These are phyloP conservation scores for Coreius guichenoti DNA, from an alignment of 2,797 vertebrate genomes.

Conservation along the genomic window DNA sequence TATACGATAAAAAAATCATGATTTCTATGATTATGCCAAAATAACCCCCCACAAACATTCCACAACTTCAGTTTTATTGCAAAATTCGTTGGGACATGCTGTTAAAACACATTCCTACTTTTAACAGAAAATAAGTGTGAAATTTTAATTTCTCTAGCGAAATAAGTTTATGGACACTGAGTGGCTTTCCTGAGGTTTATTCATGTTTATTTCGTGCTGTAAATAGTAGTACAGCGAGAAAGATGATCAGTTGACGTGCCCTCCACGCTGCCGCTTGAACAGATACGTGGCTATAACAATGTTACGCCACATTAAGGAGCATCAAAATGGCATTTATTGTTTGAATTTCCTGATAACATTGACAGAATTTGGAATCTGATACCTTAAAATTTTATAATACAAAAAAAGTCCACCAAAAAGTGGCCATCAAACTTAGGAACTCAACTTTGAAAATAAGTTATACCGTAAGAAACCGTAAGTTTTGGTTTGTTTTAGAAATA, in stretches of 20 bases:
- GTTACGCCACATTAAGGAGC: not conserved
- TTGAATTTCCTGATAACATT: not conserved
- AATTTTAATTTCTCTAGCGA: not conserved
- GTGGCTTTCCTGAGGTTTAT: not conserved
- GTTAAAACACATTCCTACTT: not conserved
- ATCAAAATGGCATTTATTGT: not conserved
- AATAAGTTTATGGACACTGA: not conserved
- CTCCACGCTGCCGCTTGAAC: not conserved
- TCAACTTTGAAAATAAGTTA: not conserved
- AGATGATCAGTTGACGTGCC: not conserved
- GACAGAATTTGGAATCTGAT: not conserved
- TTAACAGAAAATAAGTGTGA: not conserved
- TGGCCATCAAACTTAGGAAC: not conserved
- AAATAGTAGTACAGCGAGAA: not conserved
- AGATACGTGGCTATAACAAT: not conserved
- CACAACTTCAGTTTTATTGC: not conserved
- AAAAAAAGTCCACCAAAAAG: not conserved
- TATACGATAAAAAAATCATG: too few species aligned
- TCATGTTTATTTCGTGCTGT: not conserved
- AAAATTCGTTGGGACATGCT: not conserved
- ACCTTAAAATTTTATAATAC: too few species aligned
- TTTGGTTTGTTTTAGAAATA: not conserved
- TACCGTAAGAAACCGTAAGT: not conserved
- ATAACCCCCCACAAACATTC: too few species aligned
- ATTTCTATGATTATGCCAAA: too few species aligned